These are phyloP conservation scores for Polia nebulosa DNA, from an alignment of 2,888 invertebrate species.

Conservation along the genomic window DNA sequence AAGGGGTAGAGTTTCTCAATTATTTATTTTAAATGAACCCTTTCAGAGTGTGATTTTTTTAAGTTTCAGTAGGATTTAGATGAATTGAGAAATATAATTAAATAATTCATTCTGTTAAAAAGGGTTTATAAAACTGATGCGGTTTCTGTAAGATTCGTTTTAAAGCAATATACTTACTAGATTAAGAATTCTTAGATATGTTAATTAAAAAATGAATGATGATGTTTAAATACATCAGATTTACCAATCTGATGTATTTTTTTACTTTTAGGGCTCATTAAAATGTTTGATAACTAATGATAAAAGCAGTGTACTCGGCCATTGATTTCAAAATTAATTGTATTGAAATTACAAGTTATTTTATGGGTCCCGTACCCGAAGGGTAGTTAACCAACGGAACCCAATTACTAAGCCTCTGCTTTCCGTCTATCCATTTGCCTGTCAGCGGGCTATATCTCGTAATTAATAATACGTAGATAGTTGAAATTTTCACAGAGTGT, in stretches of 20 bases:
- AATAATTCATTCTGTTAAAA: slow-evolving; percentile 3
- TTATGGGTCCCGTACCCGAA: too few relatives aligned
- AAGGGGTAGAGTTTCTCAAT: slow-evolving; percentile 33
- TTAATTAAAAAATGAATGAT: background rate
- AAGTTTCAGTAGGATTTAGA: background rate
- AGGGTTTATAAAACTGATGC: background rate
- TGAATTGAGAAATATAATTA: slow-evolving; percentile 1
- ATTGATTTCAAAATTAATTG: too few relatives aligned
- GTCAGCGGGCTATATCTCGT: too few relatives aligned
- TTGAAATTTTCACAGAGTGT: too few relatives aligned
- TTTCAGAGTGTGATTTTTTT: slow-evolving; percentile 19
- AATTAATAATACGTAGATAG: too few relatives aligned
- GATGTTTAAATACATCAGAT: background rate
- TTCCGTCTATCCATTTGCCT: too few relatives aligned
- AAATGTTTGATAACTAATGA: too few relatives aligned
- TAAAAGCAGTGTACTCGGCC: too few relatives aligned
- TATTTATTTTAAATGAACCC: slow-evolving; percentile 40
- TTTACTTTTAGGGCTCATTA: background rate
- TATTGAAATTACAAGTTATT: background rate
- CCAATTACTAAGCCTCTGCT: too few relatives aligned
- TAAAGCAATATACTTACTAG: background rate
- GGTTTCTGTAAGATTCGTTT: background rate
- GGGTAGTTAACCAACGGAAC: too few relatives aligned
- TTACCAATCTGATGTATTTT: background rate
- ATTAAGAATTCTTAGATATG: background rate